phyloP scores from a whole-genome alignment of 2,888 invertebrate species.

The Leptinotarsa tumamoca region DNA sequence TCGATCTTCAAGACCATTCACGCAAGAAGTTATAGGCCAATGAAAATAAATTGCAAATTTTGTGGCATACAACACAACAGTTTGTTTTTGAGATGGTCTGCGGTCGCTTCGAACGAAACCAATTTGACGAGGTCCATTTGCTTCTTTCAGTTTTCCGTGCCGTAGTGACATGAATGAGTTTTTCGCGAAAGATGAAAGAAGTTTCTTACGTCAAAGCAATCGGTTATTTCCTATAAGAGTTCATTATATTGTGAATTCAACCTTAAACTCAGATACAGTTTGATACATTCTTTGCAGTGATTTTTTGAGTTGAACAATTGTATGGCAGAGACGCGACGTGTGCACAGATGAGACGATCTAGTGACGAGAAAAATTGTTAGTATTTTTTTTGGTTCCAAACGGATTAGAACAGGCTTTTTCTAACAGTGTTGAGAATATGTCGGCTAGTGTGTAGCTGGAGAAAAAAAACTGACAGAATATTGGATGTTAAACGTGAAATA shows the following conservation, averaged over 20 bases:
- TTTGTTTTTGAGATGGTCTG: conserved; percentile 31
- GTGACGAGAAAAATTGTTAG: too few species aligned
- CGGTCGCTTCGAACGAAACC: conserved; percentile 6
- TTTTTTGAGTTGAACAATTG: too few species aligned
- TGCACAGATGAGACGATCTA: too few species aligned
- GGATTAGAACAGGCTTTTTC: too few species aligned
- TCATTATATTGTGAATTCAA: neutral
- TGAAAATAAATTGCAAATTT: conserved; percentile 53
- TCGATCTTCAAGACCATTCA: conserved; percentile 37
- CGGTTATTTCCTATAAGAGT: neutral
- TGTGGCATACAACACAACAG: conserved; percentile 45
- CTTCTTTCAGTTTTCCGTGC: neutral
- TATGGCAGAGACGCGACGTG: too few species aligned
- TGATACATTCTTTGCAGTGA: too few species aligned
- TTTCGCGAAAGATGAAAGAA: neutral
- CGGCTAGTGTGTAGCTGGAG: too few species aligned
- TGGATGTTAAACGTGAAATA: too few species aligned
- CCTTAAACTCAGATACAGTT: neutral
- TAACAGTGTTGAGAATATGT: too few species aligned
- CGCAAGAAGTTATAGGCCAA: conserved; percentile 51
- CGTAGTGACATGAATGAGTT: neutral
- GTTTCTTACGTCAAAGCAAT: neutral
- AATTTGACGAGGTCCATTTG: conserved; percentile 12
- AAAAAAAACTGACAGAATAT: too few species aligned
- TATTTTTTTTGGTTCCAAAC: too few species aligned